Conservation (phyloP, 2,888 invertebrate genomes). For the Scaptodrosophila latifasciaeformis region DNA sequence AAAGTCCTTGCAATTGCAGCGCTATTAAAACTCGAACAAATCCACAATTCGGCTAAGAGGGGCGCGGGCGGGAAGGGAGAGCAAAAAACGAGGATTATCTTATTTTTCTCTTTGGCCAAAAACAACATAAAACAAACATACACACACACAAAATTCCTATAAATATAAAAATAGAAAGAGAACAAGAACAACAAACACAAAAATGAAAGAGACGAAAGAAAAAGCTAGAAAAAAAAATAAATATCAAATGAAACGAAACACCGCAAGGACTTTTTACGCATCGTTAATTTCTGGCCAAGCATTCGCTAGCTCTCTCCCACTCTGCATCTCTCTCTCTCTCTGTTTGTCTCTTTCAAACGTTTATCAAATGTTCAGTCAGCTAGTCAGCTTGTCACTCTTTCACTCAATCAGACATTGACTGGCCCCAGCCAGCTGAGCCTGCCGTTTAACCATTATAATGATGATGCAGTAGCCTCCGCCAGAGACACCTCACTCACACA, state of each 20-base stretch:
- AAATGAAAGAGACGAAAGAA: background rate
- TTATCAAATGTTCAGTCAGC: slow-evolving; percentile 25
- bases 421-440: slow-evolving; percentile 16
- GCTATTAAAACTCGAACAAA: slow-evolving; percentile 65
- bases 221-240: slow-evolving; percentile 16
- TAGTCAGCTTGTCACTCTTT: slow-evolving; percentile 45
- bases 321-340: slow-evolving; percentile 4
- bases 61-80: slow-evolving; percentile 1
- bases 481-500: too few species aligned
- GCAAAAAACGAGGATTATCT: background rate
- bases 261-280: slow-evolving; percentile 60
- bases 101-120: too few species aligned
- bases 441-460: slow-evolving; percentile 51
- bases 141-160: background rate
- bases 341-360: slow-evolving; percentile 1
- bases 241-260: slow-evolving; percentile 40
- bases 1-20: slow-evolving; percentile 62
- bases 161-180: background rate
- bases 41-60: slow-evolving; percentile 40
- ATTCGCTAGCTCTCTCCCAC: background rate
- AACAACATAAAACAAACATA: background rate
- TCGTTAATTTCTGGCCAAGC: slow-evolving; percentile 56
- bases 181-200: background rate
- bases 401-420: slow-evolving; percentile 57
- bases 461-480: slow-evolving; percentile 42